Percentiles rank a stretch among this genome's conserved stretches.
Evolutionary conservation across 2,797 vertebrate genomes (phyloP).

Genomic region (Eulemur albifrons): DNA sequence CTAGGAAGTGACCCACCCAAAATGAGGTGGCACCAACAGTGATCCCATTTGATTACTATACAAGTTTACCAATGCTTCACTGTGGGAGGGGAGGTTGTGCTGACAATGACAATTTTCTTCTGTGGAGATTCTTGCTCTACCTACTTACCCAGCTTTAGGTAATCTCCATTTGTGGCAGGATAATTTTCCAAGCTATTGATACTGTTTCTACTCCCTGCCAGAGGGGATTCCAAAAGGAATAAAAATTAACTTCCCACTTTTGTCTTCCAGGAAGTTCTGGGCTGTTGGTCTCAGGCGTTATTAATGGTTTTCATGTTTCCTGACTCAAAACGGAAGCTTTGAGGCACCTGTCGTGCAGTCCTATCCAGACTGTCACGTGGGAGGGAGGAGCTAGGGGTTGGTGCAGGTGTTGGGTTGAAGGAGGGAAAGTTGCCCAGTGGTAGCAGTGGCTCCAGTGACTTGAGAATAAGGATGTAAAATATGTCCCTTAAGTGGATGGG

Average conservation of each 20-base stretch:
- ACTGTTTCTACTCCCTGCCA: background rate
- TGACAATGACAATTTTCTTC: background rate
- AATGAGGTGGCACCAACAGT: background rate
- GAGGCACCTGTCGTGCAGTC: background rate
- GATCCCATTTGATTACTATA: background rate
- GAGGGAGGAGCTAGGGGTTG: background rate
- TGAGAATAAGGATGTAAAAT: background rate
- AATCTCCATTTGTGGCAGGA: background rate
- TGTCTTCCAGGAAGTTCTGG: background rate
- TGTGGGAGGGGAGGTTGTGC: background rate
- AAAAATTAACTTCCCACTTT: background rate
- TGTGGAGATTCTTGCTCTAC: background rate
- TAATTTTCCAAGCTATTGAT: background rate
- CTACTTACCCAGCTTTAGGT: background rate
- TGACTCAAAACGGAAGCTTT: background rate
- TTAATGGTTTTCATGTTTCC: background rate
- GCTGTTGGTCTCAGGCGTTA: background rate
- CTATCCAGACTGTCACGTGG: background rate
- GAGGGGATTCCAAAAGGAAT: background rate
- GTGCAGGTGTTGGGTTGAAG: background rate
- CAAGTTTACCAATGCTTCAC: background rate
- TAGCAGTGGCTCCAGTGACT: background rate
- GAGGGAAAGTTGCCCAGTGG: background rate
- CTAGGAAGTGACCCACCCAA: background rate
- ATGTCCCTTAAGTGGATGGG: background rate